Conservation (phyloP, 2,888 invertebrate species). For the Augochlorella aurata region DNA sequence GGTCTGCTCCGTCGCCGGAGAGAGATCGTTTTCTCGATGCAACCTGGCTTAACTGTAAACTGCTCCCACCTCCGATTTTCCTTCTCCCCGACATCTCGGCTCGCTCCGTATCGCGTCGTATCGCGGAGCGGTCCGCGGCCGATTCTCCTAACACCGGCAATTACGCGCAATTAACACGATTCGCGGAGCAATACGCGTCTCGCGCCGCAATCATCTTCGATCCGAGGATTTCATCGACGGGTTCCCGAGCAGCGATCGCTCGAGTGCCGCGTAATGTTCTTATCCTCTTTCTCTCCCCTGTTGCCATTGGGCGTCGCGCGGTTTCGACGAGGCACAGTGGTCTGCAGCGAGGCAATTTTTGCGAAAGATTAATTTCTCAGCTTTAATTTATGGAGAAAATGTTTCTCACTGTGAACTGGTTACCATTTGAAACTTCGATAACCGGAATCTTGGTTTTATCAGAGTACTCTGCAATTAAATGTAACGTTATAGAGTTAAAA, state of each 20-base stretch:
- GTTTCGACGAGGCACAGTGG: no score
- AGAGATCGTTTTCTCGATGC: slow-evolving; percentile 54
- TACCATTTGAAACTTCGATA: no score
- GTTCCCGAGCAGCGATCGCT: neutral
- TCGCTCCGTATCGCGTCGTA: slow-evolving; percentile 15
- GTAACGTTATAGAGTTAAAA: no score
- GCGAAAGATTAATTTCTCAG: no score
- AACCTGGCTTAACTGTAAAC: slow-evolving; percentile 72
- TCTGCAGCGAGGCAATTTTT: no score
- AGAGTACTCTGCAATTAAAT: no score
- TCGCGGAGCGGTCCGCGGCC: slow-evolving; percentile 12
- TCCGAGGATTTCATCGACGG: neutral
- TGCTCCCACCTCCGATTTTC: slow-evolving; percentile 46
- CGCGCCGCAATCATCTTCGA: neutral
- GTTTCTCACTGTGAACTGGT: no score
- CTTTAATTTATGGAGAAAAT: no score
- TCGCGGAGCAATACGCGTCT: neutral
- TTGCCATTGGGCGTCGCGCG: no score
- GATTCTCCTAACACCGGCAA: slow-evolving; percentile 37
- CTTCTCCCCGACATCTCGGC: slow-evolving; percentile 17
- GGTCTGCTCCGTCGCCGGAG: slow-evolving; percentile 31
- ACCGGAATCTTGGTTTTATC: no score
- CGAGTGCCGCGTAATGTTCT: no score
- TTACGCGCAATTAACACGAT: slow-evolving; percentile 45
- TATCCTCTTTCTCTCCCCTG: no score